Evolutionary conservation across 1,140 invertebrate species (phyloP).

Genomic region (Catajapyx aquilonaris): DNA sequence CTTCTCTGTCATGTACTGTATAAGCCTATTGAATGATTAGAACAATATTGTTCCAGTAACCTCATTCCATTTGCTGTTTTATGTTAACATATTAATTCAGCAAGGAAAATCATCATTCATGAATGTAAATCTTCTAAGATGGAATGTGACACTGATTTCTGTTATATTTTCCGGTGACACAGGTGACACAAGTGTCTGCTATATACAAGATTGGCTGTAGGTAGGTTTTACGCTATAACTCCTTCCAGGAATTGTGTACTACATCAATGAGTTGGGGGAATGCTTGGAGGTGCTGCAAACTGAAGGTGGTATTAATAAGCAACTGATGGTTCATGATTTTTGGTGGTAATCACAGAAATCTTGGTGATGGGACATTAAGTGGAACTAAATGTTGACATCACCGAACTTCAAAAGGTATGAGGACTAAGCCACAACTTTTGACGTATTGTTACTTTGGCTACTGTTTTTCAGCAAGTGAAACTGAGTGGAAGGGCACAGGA

Average conservation of each 20-base stretch:
- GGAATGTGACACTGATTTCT: too few species aligned
- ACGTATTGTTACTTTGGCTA: background rate
- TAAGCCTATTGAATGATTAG: too few species aligned
- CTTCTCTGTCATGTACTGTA: too few species aligned
- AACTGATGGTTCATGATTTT: slow-evolving; percentile 49
- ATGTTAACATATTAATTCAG: too few species aligned
- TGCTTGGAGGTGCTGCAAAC: slow-evolving; percentile 60
- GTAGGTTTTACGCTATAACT: too few species aligned
- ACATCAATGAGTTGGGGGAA: slow-evolving; percentile 55
- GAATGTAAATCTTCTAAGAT: too few species aligned
- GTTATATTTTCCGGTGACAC: too few species aligned
- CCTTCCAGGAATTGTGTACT: slow-evolving; percentile 40
- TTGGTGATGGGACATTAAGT: slow-evolving; percentile 52
- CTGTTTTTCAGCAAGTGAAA: slow-evolving; percentile 35
- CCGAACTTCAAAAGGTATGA: slow-evolving; percentile 47
- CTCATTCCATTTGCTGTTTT: too few species aligned
- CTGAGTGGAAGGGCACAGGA: slow-evolving; percentile 43
- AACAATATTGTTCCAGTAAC: too few species aligned
- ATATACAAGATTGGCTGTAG: too few species aligned
- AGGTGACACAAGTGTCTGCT: too few species aligned
- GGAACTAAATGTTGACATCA: slow-evolving; percentile 41
- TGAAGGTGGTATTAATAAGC: slow-evolving; percentile 37
- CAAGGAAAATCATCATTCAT: too few species aligned
- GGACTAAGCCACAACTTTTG: background rate
- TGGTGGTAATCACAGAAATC: slow-evolving; percentile 55